Evolutionary conservation across 2,888 invertebrate genomes (phyloP), one percentile per base, ranked within the genome.

Genomic region (Ypsolopha scabrella): DNA sequence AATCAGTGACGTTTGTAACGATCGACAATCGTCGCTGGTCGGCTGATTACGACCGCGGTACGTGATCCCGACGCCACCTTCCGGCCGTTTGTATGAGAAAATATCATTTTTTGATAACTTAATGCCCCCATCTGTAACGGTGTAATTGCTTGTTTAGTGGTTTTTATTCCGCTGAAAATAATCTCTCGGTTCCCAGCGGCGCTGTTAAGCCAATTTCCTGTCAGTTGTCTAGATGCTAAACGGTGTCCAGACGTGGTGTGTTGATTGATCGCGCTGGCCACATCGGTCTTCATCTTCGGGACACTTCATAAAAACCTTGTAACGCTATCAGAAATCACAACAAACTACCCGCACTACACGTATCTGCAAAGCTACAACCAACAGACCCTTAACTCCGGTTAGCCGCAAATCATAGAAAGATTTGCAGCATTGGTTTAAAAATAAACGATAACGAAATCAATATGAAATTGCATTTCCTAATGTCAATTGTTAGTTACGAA

Each of bases 401-500:
- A 77, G 79, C 85, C 85, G 82, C 85, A 83, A 86, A 85, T 85
- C 83, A 81, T 85, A 83, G 85, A 80, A 75, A 80, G 76, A 85
- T 83, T 82, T 80, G 77, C 80, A 75, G 78, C 80, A 79, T 80
- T 80, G 76, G 77, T 38, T 11, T 82, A 82, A 85, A 83, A 85
- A 85, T 81, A 83, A 85, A 61, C 66, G 68, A 76, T 75, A 83
- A 82, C 80, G 76, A 75, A 85, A 86, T 85, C 86, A 85, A 86
- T 86, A 82, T 83, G 79, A 83, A 83, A 86, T 86, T 86, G 83
- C 82, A 85, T 83, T 83, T 82, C 83, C 85, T 86, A 85, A 86
- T 86, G 85, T 86, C 86, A 86, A 86, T 86, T 86, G 86, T 86
- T 85, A 83, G 83, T 85, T 86, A 83, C 86, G 72, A 80, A 83